A percentile compares a stretch with the other conserved stretches of the same genome.
Evolutionary conservation across 2,797 vertebrate species (phyloP).

Genomic region (Silurus aristotelis): DNA sequence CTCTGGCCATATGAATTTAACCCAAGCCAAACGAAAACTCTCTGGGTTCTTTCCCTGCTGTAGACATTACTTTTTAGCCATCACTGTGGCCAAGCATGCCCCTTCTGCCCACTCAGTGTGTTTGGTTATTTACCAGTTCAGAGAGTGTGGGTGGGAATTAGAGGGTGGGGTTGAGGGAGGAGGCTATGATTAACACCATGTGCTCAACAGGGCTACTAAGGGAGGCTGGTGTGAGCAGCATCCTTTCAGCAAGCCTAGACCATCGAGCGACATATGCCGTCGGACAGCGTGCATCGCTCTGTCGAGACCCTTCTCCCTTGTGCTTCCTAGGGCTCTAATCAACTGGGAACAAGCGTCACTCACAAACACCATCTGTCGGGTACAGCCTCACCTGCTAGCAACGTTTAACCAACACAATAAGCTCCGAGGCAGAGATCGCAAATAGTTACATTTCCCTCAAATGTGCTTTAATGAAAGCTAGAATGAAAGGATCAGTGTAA

Average conservation of each 20-base stretch:
- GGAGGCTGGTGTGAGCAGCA: slow-evolving; percentile 74
- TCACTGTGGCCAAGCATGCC: slow-evolving; percentile 19
- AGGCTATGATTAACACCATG: slow-evolving; percentile 68
- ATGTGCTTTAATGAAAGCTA: neutral
- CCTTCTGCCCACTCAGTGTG: slow-evolving; percentile 31
- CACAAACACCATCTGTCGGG: slow-evolving; percentile 87
- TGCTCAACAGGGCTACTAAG: slow-evolving; percentile 64
- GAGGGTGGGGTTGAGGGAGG: slow-evolving; percentile 56
- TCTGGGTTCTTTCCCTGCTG: slow-evolving; percentile 22
- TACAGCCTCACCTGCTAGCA: slow-evolving; percentile 68
- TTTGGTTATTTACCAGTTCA: slow-evolving; percentile 67
- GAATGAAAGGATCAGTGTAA: slow-evolving; percentile 61
- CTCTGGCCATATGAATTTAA: slow-evolving; percentile 29
- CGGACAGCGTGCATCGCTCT: slow-evolving; percentile 73
- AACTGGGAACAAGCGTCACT: slow-evolving; percentile 80
- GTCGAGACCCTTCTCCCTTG: slow-evolving; percentile 71
- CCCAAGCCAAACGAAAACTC: slow-evolving; percentile 16
- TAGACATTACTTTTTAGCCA: slow-evolving; percentile 26
- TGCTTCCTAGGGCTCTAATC: slow-evolving; percentile 76
- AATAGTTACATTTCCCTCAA: slow-evolving; percentile 35
- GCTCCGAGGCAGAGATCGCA: slow-evolving; percentile 8
- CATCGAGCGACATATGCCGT: slow-evolving; percentile 80
- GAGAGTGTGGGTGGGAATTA: slow-evolving; percentile 46
- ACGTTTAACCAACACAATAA: slow-evolving; percentile 68
- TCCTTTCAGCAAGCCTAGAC: slow-evolving; percentile 81